Evolutionary conservation across 2,888 invertebrate species (phyloP).

Genomic region (Antheraea assamensis): DNA sequence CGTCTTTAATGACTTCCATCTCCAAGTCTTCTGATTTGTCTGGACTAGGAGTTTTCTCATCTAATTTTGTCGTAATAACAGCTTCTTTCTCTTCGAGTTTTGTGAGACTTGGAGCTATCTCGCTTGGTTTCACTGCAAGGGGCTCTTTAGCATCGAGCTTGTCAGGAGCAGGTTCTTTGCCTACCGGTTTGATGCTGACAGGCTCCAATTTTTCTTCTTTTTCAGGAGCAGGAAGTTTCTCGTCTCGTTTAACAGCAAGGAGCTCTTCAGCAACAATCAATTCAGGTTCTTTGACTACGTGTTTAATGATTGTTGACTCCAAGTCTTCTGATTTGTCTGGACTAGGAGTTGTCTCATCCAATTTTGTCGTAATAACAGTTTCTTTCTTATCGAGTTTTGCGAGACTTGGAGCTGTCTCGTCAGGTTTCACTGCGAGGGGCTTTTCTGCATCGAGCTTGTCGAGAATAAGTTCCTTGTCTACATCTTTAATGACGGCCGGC

Average conservation of each 20-base stretch:
- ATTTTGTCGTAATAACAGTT: conserved; percentile 6
- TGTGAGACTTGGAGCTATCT: conserved; percentile 16
- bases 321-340: background rate
- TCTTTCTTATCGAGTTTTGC: conserved; percentile 16
- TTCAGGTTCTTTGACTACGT: background rate
- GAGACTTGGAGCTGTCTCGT: background rate
- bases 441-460: conserved; percentile 16
- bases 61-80: conserved; percentile 14
- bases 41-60: conserved; percentile 22
- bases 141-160: too few relatives aligned
- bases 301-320: background rate
- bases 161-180: conserved; percentile 4
- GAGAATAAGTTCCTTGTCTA: background rate
- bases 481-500: background rate
- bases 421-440: background rate
- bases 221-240: conserved; percentile 19
- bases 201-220: background rate
- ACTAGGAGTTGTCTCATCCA: conserved; percentile 13
- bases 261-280: background rate
- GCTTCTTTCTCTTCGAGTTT: conserved; percentile 16
- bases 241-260: background rate
- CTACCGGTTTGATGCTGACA: background rate
- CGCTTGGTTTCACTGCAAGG: conserved; percentile 18
- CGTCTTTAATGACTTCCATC: background rate
- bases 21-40: background rate